Evolutionary conservation across 2,888 invertebrate species (phyloP).

Genomic region (Amphipoea lucens): DNA sequence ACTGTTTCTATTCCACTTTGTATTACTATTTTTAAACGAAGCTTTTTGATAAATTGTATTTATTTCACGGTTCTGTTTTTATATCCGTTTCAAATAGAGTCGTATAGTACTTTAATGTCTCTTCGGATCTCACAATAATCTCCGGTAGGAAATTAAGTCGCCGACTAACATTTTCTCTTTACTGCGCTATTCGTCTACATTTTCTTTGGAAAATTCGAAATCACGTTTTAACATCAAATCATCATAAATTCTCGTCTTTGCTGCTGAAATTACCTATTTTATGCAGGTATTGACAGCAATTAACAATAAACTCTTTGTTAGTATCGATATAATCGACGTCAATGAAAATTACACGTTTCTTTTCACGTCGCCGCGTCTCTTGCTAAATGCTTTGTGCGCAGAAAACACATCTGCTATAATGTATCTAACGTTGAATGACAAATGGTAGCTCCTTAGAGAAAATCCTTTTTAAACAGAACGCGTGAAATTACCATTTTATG

Average conservation of each 20-base stretch:
- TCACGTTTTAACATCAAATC: conserved; percentile 16
- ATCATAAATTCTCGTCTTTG: conserved; percentile 13
- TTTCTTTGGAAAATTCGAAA: conserved; percentile 33
- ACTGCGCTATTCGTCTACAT: conserved; percentile 21
- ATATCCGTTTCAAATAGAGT: conserved; percentile 27
- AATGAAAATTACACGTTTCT: conserved; percentile 27
- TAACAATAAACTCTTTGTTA: conserved; percentile 17
- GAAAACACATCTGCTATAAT: conserved; percentile 65
- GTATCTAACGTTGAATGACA: conserved; percentile 73
- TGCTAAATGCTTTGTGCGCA: conserved; percentile 28
- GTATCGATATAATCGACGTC: neutral
- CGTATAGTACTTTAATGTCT: conserved; percentile 18
- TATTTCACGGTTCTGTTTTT: conserved; percentile 16
- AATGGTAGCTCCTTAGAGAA: conserved; percentile 76
- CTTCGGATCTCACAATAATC: conserved; percentile 60
- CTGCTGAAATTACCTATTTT: conserved; percentile 14
- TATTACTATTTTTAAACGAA: conserved; percentile 14
- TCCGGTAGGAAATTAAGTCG: conserved; percentile 72
- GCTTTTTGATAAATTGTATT: conserved; percentile 20
- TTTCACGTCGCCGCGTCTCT: conserved; percentile 14
- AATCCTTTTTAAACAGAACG: conserved; percentile 76
- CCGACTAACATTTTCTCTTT: conserved; percentile 64
- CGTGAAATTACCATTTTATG: conserved; percentile 73
- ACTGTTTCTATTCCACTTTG: conserved; percentile 43
- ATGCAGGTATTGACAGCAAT: conserved; percentile 34